Conservation (phyloP, 2,888 invertebrate genomes). For the Orthosia incerta region DNA sequence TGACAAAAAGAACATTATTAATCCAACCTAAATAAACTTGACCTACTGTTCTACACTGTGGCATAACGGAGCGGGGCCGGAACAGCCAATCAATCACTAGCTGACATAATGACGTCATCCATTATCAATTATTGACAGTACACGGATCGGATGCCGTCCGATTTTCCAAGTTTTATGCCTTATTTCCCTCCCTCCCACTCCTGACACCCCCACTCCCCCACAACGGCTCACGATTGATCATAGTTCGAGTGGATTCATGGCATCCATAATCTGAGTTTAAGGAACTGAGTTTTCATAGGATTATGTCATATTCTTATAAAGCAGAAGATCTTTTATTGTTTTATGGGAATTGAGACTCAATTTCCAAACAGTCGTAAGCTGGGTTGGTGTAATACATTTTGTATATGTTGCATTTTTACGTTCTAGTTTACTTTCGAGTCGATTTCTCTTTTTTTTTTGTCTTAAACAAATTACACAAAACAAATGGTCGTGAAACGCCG, state of each 20-base stretch:
- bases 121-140: constrained; percentile 90
- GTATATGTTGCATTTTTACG: background rate
- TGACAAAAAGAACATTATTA: constrained; percentile 19
- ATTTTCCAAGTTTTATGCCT: constrained; percentile 87
- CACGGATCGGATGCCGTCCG: constrained; percentile 83
- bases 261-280: constrained; percentile 72
- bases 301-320: constrained; percentile 19
- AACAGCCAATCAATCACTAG: constrained; percentile 87
- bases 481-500: no score
- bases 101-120: constrained; percentile 90
- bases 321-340: background rate
- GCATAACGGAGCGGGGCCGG: constrained; percentile 67
- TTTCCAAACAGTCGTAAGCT: background rate
- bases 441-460: no score
- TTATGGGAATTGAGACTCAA: background rate
- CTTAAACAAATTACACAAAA: no score
- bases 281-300: constrained; percentile 45
- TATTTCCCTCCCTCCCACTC: constrained; percentile 59
- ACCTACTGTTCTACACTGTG: constrained; percentile 55
- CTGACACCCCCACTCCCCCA: constrained; percentile 37
- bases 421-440: no score
- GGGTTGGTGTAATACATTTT: background rate
- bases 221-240: constrained; percentile 74
- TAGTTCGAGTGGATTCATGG: constrained; percentile 75
- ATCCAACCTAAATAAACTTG: constrained; percentile 48